These are phyloP conservation scores for Aythya baeri DNA, from an alignment of 2,113 vertebrate species.

Conservation along the genomic window DNA sequence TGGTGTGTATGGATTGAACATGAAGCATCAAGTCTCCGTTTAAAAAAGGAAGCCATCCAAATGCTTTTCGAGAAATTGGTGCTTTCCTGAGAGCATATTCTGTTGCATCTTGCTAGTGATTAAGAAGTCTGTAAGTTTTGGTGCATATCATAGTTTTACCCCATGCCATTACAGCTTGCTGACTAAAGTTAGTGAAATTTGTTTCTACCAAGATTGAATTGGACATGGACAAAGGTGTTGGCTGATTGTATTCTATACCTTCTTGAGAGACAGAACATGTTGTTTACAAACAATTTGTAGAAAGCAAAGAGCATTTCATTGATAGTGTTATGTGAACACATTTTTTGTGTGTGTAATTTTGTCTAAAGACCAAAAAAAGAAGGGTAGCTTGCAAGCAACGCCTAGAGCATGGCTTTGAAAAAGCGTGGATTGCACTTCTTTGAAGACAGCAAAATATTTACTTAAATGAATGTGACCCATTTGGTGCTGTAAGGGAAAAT, in stretches of 20 bases:
- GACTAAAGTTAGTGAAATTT: not conserved
- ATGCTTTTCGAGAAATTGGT: not conserved
- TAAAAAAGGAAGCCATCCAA: not conserved
- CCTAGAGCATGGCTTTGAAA: not conserved
- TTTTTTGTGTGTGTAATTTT: not conserved
- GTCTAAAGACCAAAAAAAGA: not conserved
- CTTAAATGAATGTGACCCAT: not conserved
- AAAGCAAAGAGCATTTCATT: not conserved
- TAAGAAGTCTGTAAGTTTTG: not conserved
- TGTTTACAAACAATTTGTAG: not conserved
- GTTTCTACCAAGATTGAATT: not conserved
- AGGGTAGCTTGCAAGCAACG: not conserved
- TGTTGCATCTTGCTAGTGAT: not conserved
- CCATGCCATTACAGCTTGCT: not conserved
- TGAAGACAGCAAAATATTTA: slow-evolving; percentile 18
- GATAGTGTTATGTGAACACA: not conserved
- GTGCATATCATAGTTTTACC: not conserved
- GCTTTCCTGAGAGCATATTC: not conserved
- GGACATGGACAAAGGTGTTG: not conserved
- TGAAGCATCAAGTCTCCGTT: not conserved
- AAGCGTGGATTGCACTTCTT: not conserved
- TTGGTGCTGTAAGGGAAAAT: slow-evolving; percentile 35
- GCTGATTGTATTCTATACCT: not conserved
- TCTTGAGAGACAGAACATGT: not conserved
- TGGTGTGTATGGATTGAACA: not conserved